Percentiles rank a stretch among this genome's conserved stretches.
phyloP scores from a whole-genome alignment of 2,797 vertebrate genomes.

The Psittacula echo region DNA sequence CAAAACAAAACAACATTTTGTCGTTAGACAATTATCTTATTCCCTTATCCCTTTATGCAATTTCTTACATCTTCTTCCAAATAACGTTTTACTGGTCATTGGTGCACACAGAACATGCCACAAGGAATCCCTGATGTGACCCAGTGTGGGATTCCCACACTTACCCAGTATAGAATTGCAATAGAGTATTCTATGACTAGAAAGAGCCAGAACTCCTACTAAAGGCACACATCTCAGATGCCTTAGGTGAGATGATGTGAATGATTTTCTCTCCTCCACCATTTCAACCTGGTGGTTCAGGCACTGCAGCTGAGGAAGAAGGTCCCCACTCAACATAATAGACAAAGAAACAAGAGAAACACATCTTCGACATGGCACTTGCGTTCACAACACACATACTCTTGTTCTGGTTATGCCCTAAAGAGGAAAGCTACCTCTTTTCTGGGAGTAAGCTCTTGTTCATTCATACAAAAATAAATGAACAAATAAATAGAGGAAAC shows the following conservation, averaged over 20 bases:
- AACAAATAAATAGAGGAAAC: background rate
- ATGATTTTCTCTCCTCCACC: background rate
- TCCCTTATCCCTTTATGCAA: background rate
- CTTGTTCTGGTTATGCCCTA: background rate
- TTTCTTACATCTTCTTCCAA: background rate
- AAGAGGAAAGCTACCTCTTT: background rate
- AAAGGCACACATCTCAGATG: background rate
- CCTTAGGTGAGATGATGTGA: background rate
- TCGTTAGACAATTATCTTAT: background rate
- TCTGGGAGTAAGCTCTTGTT: background rate
- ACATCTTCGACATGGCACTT: background rate
- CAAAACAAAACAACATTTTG: background rate
- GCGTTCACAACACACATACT: background rate
- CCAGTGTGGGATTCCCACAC: background rate
- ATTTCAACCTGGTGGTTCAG: background rate
- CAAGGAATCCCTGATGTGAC: background rate
- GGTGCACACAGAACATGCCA: background rate
- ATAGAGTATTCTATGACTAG: background rate
- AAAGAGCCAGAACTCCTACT: background rate
- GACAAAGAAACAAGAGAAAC: background rate
- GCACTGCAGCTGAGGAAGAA: background rate
- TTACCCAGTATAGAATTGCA: background rate
- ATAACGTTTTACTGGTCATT: background rate
- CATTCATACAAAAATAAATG: background rate
- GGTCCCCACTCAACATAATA: background rate